Conservation (phyloP, 1,140 invertebrate species). For the Akabosia matsudoensis region DNA sequence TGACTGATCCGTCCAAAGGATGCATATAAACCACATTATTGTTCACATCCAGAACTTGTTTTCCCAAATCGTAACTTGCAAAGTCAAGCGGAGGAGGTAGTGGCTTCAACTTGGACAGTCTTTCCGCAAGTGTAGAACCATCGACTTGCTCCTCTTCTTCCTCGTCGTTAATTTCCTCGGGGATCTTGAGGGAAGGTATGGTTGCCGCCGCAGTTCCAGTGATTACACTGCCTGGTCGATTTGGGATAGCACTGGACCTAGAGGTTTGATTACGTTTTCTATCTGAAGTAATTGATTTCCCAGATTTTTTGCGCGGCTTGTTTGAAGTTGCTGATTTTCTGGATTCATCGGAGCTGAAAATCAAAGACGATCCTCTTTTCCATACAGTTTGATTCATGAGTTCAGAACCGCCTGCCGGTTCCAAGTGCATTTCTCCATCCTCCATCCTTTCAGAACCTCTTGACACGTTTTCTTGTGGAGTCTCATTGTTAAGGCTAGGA, state of each 20-base stretch:
- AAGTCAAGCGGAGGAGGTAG: background rate
- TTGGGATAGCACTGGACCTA: too few species aligned
- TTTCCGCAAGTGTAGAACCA: background rate
- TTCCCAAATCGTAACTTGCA: slow-evolving; percentile 35
- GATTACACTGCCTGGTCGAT: too few species aligned
- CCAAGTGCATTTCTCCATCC: too few species aligned
- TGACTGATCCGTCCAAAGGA: slow-evolving; percentile 34
- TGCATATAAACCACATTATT: slow-evolving; percentile 31
- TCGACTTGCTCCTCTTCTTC: background rate
- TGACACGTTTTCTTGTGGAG: too few species aligned
- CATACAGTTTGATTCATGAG: too few species aligned
- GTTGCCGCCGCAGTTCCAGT: too few species aligned
- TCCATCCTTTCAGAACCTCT: too few species aligned
- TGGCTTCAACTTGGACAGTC: background rate
- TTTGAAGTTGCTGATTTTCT: background rate
- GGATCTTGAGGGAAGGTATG: too few species aligned
- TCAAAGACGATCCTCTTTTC: background rate
- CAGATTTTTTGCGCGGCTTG: background rate
- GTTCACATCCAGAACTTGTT: slow-evolving; percentile 24
- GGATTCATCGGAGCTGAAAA: background rate
- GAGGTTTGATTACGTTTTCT: too few species aligned
- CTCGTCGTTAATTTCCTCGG: background rate
- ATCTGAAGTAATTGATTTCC: too few species aligned
- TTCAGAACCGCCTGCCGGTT: too few species aligned
- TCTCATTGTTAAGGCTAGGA: too few species aligned